Percentiles rank a stretch among this genome's conserved stretches.
Evolutionary conservation across 2,888 invertebrate genomes (phyloP).

Genomic region (Synergus umbraculus): DNA sequence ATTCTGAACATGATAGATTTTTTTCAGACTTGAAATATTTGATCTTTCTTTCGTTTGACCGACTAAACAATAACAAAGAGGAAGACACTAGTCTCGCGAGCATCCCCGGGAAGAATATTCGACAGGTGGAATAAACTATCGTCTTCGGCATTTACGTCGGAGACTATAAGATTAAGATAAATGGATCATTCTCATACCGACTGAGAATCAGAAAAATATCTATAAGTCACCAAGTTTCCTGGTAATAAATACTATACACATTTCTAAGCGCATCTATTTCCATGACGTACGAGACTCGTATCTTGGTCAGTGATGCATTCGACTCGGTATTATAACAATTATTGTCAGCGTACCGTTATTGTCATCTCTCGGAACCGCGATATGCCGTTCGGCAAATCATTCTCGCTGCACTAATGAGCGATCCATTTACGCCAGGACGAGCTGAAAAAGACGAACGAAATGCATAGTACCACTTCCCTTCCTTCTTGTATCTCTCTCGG

Average conservation of each 20-base stretch:
- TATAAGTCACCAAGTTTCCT: conserved; percentile 14
- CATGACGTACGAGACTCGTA: conserved; percentile 15
- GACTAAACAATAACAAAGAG: conserved; percentile 21
- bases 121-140: conserved; percentile 32
- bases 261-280: conserved; percentile 33
- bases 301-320: conserved; percentile 39
- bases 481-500: conserved; percentile 5
- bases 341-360: conserved; percentile 35
- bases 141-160: neutral
- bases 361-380: conserved; percentile 24
- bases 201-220: conserved; percentile 11
- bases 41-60: neutral
- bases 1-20: neutral
- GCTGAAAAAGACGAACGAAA: neutral
- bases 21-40: neutral
- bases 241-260: conserved; percentile 34
- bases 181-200: conserved; percentile 29
- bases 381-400: conserved; percentile 29
- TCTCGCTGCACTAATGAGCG: conserved; percentile 24
- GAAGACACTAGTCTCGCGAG: conserved; percentile 9
- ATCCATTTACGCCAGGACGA: conserved; percentile 7
- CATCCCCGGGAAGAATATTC: conserved; percentile 11
- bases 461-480: conserved; percentile 19
- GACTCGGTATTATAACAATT: conserved; percentile 20
- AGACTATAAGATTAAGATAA: conserved; percentile 27